These are phyloP conservation scores for Isurus oxyrinchus DNA, from an alignment of 2,113 vertebrate species.

Conservation along the genomic window DNA sequence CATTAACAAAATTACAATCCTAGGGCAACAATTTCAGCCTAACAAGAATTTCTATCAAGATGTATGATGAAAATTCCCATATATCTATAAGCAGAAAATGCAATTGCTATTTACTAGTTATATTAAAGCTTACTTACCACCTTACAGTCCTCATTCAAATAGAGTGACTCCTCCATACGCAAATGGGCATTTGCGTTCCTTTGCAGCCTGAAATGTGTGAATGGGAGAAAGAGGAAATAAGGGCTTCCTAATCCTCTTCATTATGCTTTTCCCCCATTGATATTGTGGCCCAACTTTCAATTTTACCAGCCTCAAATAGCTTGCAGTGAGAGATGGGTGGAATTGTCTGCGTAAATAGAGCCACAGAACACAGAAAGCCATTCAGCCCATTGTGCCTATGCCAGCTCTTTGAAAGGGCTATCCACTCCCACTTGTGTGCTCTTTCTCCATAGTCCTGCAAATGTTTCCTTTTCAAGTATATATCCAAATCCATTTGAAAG, in stretches of 20 bases:
- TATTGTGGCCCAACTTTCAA: conserved; percentile 17
- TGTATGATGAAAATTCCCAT: neutral
- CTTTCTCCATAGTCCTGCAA: neutral
- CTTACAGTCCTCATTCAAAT: conserved; percentile 26
- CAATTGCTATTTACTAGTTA: neutral
- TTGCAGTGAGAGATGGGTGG: neutral
- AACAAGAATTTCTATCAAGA: neutral
- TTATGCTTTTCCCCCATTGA: neutral
- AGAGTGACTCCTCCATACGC: neutral
- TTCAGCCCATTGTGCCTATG: neutral
- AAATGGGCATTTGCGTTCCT: conserved; percentile 30
- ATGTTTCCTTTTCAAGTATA: neutral
- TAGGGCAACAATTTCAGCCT: neutral
- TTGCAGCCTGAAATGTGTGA: conserved; percentile 30
- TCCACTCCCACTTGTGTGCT: neutral
- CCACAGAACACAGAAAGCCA: neutral
- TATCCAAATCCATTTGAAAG: neutral
- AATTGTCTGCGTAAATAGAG: neutral
- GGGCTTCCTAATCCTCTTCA: conserved; percentile 27
- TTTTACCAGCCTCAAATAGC: neutral
- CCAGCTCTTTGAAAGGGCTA: neutral
- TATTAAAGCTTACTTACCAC: conserved; percentile 1
- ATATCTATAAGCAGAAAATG: neutral
- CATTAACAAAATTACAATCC: neutral
- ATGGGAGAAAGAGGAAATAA: conserved; percentile 32